Conservation (phyloP, 2,113 vertebrate genomes). For the Odontesthes bonariensis region DNA sequence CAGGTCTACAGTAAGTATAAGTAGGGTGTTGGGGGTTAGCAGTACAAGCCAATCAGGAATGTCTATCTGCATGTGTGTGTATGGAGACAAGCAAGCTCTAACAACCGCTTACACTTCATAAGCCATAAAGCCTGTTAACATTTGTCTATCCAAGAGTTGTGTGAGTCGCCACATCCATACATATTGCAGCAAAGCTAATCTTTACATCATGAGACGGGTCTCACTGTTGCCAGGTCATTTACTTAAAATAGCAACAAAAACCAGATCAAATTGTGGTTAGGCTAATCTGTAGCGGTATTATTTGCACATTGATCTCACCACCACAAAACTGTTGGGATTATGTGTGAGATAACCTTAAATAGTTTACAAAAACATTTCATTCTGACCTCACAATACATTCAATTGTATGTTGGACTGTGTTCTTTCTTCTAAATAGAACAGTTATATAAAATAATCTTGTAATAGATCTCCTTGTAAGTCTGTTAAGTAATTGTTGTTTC, state of each 20-base stretch:
- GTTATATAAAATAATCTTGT: slow-evolving; percentile 31
- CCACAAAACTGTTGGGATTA: slow-evolving; percentile 14
- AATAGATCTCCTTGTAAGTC: slow-evolving; percentile 10
- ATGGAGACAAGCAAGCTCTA: slow-evolving; percentile 24
- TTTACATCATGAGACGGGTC: slow-evolving; percentile 19
- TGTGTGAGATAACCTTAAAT: slow-evolving; percentile 28
- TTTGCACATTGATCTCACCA: slow-evolving; percentile 43
- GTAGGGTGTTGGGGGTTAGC: too few species aligned
- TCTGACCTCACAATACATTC: slow-evolving; percentile 17
- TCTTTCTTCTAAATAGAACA: slow-evolving; percentile 7
- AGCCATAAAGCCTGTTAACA: slow-evolving; percentile 66
- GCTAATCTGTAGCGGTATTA: slow-evolving; percentile 13
- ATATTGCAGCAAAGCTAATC: slow-evolving; percentile 17
- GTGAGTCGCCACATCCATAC: slow-evolving; percentile 26
- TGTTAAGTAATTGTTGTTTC: slow-evolving; percentile 1
- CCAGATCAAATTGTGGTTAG: slow-evolving; percentile 26
- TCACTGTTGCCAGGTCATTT: slow-evolving; percentile 9
- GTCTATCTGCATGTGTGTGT: background rate
- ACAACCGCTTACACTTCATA: slow-evolving; percentile 44
- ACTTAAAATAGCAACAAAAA: slow-evolving; percentile 32
- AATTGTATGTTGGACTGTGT: slow-evolving; percentile 15
- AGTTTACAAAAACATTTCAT: background rate
- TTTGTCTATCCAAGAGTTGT: slow-evolving; percentile 25
- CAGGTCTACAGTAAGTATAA: slow-evolving; percentile 79
- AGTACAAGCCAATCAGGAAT: background rate